Conservation (phyloP, 2,797 vertebrate species). For the Pangasius mekongensis region DNA sequence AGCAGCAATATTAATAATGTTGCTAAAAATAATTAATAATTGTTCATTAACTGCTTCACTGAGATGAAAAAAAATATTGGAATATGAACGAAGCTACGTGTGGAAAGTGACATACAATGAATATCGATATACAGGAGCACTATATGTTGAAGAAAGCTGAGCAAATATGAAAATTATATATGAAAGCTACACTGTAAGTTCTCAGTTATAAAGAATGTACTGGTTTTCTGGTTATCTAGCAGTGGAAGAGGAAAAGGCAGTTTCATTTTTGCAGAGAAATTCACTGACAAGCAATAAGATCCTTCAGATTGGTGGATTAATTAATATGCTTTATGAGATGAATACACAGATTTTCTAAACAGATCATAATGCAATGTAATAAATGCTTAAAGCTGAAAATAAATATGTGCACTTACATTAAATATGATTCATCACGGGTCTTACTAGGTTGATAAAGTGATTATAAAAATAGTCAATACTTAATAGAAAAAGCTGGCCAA, state of each 20-base stretch:
- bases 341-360: background rate
- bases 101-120: background rate
- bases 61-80: background rate
- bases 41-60: background rate
- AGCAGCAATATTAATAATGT: background rate
- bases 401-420: slow-evolving; percentile 4
- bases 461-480: background rate
- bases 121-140: background rate
- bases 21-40: background rate
- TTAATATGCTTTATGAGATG: background rate
- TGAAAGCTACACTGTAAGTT: background rate
- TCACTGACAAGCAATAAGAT: background rate
- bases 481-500: background rate
- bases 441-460: background rate
- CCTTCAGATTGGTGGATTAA: background rate
- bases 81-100: background rate
- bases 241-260: background rate
- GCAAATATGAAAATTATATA: background rate
- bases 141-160: background rate
- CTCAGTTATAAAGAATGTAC: too few species aligned
- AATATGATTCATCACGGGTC: background rate
- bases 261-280: background rate
- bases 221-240: background rate
- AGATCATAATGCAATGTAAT: background rate
- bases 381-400: background rate